These are phyloP conservation scores for Aldabrachelys gigantea DNA, from an alignment of 2,113 vertebrate genomes.

Conservation along the genomic window DNA sequence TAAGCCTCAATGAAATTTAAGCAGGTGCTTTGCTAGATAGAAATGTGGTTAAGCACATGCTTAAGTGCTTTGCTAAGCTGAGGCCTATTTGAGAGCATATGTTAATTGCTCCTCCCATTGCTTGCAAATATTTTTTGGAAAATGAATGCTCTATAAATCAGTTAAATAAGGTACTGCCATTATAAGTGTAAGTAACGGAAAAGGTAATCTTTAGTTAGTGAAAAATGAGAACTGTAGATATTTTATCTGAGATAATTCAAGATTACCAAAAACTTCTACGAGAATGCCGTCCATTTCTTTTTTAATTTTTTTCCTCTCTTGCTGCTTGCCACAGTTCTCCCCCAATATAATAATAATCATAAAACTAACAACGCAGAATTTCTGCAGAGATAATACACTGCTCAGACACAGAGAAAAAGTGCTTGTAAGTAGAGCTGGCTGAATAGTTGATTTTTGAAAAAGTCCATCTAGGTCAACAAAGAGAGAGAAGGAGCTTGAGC, in stretches of 20 bases:
- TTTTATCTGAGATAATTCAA: not conserved
- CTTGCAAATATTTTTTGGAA: not conserved
- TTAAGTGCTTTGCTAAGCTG: not conserved
- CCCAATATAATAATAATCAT: not conserved
- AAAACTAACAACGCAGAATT: not conserved
- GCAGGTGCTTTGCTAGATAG: not conserved
- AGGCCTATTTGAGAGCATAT: rapidly evolving
- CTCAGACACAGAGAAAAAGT: not conserved
- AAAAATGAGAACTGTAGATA: not conserved
- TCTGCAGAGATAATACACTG: not conserved
- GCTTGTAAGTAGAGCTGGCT: not conserved
- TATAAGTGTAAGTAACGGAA: not conserved
- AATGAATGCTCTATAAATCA: not conserved
- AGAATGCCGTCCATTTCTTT: not conserved
- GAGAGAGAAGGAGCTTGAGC: too few species aligned
- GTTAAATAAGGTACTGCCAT: not conserved
- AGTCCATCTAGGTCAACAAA: too few species aligned
- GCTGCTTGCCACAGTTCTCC: not conserved
- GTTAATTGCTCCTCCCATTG: rapidly evolving
- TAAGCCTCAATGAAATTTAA: not conserved
- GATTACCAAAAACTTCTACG: not conserved
- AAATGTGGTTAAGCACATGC: not conserved
- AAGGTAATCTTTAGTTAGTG: not conserved
- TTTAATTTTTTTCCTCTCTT: not conserved
- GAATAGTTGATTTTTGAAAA: too few species aligned